Evolutionary conservation across 2,888 invertebrate species (phyloP), one percentile per base, ranked within the genome.

Genomic region (Galeopsomyia nigrocyanea): DNA sequence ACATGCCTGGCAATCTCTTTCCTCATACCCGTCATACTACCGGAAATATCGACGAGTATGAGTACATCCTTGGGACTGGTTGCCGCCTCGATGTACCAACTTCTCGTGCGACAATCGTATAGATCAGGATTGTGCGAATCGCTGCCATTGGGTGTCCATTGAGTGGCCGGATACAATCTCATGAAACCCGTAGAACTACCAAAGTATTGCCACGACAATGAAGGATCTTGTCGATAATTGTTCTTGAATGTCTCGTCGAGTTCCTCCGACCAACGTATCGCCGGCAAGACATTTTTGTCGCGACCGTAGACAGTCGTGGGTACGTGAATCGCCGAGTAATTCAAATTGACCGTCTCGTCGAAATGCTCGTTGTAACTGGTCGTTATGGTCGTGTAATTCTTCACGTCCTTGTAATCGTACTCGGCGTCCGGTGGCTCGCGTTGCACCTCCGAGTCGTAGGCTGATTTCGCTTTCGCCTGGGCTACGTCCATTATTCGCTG

Each of bases 21-120:
- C 79, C 93, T 89, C 87, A 92, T 89, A 16, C 96, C 96, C 64
- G 93, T 95, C 97, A 97, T 97, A 76, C 96, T 96, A 71, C 97
- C 97, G 82, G 96, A 95, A 56, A 92, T 91, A 86, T 97, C 97
- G 76, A 97, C 91, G 79, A 98, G 89, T 79, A 97, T 92, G 19
- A 95, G 89, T 74, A 96, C 88, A 87, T 99, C 99, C 88, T 99
- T 99, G 0, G 99, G 97, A 84, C 97, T 97, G 10, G 97, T 95
- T 13, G 99, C 98, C 2, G 98, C 98, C 87, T 98, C 96, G 86
- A 99, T 97, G 87, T 96, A 99, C 98, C 98, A 98, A 66, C 94
- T 94, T 80, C 97, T 91, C 56, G 96, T 93, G 50, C 98, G 92
- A 84, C 97, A 98, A 87, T 99, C 99, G 87, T 95, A 99, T 75